These are phyloP conservation scores for Pogonocherus hispidulus DNA, from an alignment of 2,888 invertebrate species.

Conservation along the genomic window DNA sequence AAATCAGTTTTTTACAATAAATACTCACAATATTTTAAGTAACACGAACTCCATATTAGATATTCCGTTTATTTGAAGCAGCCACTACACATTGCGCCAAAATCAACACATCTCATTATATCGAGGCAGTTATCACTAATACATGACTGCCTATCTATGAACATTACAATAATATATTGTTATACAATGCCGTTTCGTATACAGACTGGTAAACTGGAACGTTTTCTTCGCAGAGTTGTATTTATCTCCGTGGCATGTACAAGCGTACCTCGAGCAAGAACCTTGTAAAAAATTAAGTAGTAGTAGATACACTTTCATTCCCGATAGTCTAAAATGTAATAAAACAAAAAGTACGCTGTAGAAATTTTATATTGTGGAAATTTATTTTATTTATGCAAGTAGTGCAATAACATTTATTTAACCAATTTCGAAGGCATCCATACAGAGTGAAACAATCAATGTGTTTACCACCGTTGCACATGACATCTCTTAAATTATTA, in stretches of 20 bases:
- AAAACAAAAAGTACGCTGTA: slow-evolving; percentile 9
- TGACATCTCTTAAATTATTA: too few species aligned
- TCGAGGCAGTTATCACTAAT: background rate
- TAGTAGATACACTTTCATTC: slow-evolving; percentile 24
- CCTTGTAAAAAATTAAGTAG: slow-evolving; percentile 14
- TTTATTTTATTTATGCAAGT: background rate
- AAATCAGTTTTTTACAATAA: too few species aligned
- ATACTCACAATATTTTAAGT: slow-evolving; percentile 18
- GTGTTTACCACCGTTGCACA: too few species aligned
- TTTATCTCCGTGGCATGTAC: slow-evolving; percentile 6
- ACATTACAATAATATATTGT: slow-evolving; percentile 2
- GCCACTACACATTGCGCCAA: slow-evolving; percentile 12
- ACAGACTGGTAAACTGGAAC: slow-evolving; percentile 17
- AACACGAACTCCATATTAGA: slow-evolving; percentile 12
- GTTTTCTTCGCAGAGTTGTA: background rate
- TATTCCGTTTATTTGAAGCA: background rate
- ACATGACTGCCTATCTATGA: background rate
- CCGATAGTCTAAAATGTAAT: slow-evolving; percentile 9
- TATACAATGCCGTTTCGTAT: slow-evolving; percentile 7
- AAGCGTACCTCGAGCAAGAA: slow-evolving; percentile 1
- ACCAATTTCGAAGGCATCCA: too few species aligned
- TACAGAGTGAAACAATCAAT: too few species aligned
- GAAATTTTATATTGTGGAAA: slow-evolving; percentile 15
- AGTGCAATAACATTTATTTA: too few species aligned
- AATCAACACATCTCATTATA: slow-evolving; percentile 12